These are phyloP conservation scores for Gambusia holbrooki DNA, from an alignment of 2,113 vertebrate genomes.

Conservation along the genomic window DNA sequence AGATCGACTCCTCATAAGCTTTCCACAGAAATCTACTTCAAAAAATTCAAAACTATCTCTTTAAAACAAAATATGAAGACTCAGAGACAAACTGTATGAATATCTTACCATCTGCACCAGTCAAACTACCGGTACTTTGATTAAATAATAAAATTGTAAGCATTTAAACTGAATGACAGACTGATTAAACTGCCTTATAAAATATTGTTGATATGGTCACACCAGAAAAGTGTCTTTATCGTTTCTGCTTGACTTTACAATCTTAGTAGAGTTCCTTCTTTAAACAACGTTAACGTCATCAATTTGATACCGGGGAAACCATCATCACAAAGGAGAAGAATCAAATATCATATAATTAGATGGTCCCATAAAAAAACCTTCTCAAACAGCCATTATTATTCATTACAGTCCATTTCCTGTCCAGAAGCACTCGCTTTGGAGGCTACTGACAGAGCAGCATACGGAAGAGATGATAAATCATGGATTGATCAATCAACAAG, in stretches of 20 bases:
- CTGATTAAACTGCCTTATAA: slow-evolving; percentile 6
- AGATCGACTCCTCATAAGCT: not conserved
- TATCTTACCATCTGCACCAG: not conserved
- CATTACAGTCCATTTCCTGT: slow-evolving; percentile 37
- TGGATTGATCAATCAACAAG: slow-evolving; percentile 11
- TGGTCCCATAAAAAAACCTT: slow-evolving; percentile 40
- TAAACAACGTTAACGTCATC: slow-evolving; percentile 37
- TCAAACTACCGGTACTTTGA: slow-evolving; percentile 4
- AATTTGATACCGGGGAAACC: slow-evolving; percentile 45
- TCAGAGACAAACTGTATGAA: not conserved
- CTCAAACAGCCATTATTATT: slow-evolving; percentile 57
- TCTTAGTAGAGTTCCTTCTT: slow-evolving; percentile 14
- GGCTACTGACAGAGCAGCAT: slow-evolving; percentile 15
- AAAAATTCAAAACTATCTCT: not conserved
- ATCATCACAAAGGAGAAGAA: slow-evolving; percentile 49
- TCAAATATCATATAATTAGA: slow-evolving; percentile 61
- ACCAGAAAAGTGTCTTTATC: slow-evolving; percentile 14
- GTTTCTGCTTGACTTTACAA: slow-evolving; percentile 3
- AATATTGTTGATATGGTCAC: slow-evolving; percentile 1
- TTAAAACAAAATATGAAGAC: not conserved
- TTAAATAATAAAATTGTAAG: slow-evolving; percentile 16
- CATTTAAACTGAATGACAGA: slow-evolving; percentile 12
- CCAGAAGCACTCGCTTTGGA: slow-evolving; percentile 30
- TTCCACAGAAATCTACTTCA: not conserved
- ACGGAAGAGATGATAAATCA: slow-evolving; percentile 18